Conservation (phyloP, 2,113 vertebrate species). For the Coracopsis vasa region DNA sequence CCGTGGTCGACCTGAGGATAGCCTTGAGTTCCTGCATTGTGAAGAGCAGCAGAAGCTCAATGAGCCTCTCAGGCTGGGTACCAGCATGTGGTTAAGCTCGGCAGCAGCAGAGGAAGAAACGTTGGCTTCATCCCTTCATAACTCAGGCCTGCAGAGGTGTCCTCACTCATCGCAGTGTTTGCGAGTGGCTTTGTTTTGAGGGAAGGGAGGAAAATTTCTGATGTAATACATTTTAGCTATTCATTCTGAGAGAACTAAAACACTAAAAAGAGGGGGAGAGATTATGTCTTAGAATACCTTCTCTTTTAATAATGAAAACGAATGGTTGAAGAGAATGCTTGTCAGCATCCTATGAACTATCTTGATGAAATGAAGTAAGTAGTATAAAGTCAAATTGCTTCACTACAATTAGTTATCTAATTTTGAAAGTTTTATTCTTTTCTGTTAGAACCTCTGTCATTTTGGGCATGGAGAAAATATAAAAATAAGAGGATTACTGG, state of each 20-base stretch:
- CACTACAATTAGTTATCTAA: background rate
- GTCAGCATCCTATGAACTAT: background rate
- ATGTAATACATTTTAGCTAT: background rate
- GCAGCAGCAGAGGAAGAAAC: background rate
- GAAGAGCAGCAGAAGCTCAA: background rate
- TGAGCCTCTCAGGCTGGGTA: background rate
- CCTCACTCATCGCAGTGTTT: background rate
- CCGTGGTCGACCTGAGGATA: background rate
- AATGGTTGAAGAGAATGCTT: background rate
- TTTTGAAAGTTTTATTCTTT: background rate
- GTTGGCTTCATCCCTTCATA: background rate
- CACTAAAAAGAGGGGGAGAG: background rate
- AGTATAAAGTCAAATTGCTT: background rate
- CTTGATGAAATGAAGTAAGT: background rate
- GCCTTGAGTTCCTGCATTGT: background rate
- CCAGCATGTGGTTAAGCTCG: fast-evolving
- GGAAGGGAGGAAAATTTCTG: background rate
- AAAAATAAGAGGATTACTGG: background rate
- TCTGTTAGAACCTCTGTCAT: background rate
- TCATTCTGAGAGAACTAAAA: background rate
- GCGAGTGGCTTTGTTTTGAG: background rate
- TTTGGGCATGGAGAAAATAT: background rate
- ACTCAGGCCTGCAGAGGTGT: background rate
- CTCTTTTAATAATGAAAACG: background rate
- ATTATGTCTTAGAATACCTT: background rate